phyloP scores from a whole-genome alignment of 2,113 vertebrate species.

The Pelodiscus sinensis region DNA sequence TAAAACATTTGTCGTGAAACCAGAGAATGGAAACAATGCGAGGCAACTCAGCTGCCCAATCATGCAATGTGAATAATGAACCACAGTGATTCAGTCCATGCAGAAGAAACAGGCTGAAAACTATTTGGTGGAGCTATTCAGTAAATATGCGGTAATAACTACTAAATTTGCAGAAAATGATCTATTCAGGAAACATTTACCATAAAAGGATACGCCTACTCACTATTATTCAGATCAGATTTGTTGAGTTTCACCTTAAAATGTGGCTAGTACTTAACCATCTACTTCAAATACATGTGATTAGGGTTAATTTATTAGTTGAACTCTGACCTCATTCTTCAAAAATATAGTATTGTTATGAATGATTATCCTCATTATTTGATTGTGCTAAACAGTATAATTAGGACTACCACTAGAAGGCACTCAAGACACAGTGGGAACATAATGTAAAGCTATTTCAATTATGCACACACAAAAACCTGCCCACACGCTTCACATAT shows the following conservation, averaged over 20 bases:
- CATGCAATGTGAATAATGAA: background rate
- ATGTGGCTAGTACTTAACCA: background rate
- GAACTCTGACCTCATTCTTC: background rate
- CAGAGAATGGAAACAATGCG: background rate
- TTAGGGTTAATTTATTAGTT: background rate
- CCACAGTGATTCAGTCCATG: background rate
- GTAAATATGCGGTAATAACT: conserved; percentile 20
- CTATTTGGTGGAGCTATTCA: background rate
- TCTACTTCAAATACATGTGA: background rate
- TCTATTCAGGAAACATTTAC: conserved; percentile 19
- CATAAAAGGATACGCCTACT: background rate
- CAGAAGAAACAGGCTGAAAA: conserved; percentile 19
- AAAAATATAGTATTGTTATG: background rate
- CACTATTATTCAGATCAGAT: background rate
- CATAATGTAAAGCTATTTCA: background rate
- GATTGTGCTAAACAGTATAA: background rate
- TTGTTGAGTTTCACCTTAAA: background rate
- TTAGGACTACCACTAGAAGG: background rate
- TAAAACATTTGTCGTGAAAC: background rate
- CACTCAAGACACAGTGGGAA: background rate
- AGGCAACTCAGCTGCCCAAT: background rate
- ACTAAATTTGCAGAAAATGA: conserved; percentile 14
- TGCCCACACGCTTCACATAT: background rate
- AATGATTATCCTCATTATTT: background rate
- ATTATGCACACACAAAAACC: background rate